A percentile compares a stretch with the other conserved stretches of the same genome.
phyloP scores from a whole-genome alignment of 2,797 vertebrate genomes.

The Botia kubotai region DNA sequence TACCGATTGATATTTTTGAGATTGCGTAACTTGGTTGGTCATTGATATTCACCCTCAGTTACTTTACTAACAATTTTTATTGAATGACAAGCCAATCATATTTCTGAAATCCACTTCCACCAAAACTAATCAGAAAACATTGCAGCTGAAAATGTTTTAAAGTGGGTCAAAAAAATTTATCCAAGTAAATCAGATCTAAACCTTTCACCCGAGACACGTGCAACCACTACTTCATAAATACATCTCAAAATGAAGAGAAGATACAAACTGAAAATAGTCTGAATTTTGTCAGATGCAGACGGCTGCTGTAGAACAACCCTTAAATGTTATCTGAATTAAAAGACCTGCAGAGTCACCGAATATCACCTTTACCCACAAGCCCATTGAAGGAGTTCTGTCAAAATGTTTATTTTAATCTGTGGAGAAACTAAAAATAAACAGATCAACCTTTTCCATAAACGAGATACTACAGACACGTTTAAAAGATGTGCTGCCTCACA shows the following conservation, averaged over 20 bases:
- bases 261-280: conserved; percentile 49
- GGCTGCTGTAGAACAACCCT: background rate
- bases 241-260: conserved; percentile 71
- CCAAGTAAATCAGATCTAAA: conserved; percentile 49
- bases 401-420: background rate
- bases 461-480: background rate
- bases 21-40: background rate
- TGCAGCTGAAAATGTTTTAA: conserved; percentile 44
- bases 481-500: conserved; percentile 3
- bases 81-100: conserved; percentile 77
- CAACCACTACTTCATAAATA: conserved; percentile 63
- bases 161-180: conserved; percentile 8
- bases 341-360: background rate
- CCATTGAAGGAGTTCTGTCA: background rate
- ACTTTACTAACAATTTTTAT: conserved; percentile 75
- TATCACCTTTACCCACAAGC: conserved; percentile 3
- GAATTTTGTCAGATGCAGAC: background rate
- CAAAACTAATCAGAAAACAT: conserved; percentile 72
- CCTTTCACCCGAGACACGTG: conserved; percentile 53
- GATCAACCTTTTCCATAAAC: background rate
- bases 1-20: too few relatives aligned
- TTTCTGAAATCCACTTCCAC: conserved; percentile 73
- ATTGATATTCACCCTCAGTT: background rate
- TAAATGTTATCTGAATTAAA: background rate
- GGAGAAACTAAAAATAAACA: conserved; percentile 1